Conservation (phyloP, 2,797 vertebrate genomes). For the Chromis chromis region DNA sequence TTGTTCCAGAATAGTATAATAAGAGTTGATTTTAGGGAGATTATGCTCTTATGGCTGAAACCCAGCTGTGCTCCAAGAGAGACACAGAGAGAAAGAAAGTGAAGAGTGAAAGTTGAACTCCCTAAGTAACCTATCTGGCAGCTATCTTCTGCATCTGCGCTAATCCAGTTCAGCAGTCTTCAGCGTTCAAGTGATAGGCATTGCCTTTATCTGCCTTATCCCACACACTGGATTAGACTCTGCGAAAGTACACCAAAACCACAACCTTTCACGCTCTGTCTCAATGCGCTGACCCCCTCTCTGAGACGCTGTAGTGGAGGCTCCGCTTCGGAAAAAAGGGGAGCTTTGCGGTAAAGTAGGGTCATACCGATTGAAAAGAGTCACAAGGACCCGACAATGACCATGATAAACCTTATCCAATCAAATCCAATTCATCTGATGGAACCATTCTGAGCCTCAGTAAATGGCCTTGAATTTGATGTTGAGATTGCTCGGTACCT, state of each 20-base stretch:
- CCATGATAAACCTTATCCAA: slow-evolving; percentile 48
- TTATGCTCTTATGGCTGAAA: slow-evolving; percentile 25
- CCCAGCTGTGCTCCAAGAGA: neutral
- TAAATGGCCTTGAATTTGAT: slow-evolving; percentile 57
- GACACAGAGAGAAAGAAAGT: neutral
- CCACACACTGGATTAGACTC: slow-evolving; percentile 71
- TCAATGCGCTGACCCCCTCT: slow-evolving; percentile 48
- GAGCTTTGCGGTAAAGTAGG: slow-evolving; percentile 17
- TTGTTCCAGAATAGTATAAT: slow-evolving; percentile 48
- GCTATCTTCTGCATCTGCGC: slow-evolving; percentile 62
- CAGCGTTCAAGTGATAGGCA: slow-evolving; percentile 60
- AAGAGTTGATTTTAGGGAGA: slow-evolving; percentile 46
- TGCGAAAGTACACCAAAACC: slow-evolving; percentile 19
- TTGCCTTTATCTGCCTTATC: slow-evolving; percentile 71
- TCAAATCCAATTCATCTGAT: slow-evolving; percentile 56
- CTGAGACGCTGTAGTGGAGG: slow-evolving; percentile 5
- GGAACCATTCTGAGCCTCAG: slow-evolving; percentile 36
- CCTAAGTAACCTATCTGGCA: slow-evolving; percentile 42
- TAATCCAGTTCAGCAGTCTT: slow-evolving; percentile 73
- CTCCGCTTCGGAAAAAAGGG: slow-evolving; percentile 25
- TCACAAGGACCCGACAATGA: slow-evolving; percentile 40
- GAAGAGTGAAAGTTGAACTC: slow-evolving; percentile 38
- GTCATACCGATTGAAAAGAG: slow-evolving; percentile 31
- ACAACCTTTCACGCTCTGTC: slow-evolving; percentile 16
- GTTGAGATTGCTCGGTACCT: slow-evolving; percentile 46